Conservation (phyloP, 2,797 vertebrate species). For the Percopsis omiscomaycus region DNA sequence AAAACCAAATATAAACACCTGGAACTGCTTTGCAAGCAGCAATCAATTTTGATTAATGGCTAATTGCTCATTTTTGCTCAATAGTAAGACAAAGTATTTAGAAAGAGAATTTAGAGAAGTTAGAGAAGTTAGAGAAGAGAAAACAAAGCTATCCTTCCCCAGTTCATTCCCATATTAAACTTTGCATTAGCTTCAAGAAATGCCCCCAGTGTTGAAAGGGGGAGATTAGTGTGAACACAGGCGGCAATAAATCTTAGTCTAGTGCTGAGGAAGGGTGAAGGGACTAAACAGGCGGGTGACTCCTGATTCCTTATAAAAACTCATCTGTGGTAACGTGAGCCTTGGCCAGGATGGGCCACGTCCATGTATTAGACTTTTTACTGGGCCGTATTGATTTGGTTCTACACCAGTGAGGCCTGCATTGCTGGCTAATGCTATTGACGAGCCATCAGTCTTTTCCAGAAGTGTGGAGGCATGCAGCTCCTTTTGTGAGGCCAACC, state of each 20-base stretch:
- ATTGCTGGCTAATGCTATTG: conserved; percentile 99
- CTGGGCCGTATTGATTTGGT: conserved; percentile 92
- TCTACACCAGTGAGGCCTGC: conserved; percentile 89
- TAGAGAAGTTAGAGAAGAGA: conserved; percentile 24
- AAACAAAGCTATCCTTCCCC: conserved; percentile 2
- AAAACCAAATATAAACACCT: neutral
- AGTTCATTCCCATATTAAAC: too few relatives aligned
- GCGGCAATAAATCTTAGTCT: conserved; percentile 73
- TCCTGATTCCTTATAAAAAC: conserved; percentile 87
- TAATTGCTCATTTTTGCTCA: conserved; percentile 65
- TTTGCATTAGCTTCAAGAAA: too few relatives aligned
- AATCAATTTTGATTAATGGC: conserved; percentile 60
- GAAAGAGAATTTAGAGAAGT: conserved; percentile 46
- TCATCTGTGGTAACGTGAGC: conserved; percentile 88
- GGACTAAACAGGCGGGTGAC: conserved; percentile 74
- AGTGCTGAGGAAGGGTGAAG: conserved; percentile 66
- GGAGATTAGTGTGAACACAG: conserved; percentile 15
- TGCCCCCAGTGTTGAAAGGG: conserved; percentile 9
- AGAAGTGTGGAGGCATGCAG: conserved; percentile 92
- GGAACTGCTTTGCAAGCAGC: conserved; percentile 39
- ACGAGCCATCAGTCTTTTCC: conserved; percentile 93
- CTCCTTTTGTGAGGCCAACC: conserved; percentile 80
- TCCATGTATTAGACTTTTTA: conserved; percentile 92
- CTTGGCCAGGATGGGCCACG: conserved; percentile 82
- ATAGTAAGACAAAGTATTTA: conserved; percentile 43